These are phyloP conservation scores for Conus betulinus DNA, from an alignment of 1,140 invertebrate genomes.

Conservation along the genomic window DNA sequence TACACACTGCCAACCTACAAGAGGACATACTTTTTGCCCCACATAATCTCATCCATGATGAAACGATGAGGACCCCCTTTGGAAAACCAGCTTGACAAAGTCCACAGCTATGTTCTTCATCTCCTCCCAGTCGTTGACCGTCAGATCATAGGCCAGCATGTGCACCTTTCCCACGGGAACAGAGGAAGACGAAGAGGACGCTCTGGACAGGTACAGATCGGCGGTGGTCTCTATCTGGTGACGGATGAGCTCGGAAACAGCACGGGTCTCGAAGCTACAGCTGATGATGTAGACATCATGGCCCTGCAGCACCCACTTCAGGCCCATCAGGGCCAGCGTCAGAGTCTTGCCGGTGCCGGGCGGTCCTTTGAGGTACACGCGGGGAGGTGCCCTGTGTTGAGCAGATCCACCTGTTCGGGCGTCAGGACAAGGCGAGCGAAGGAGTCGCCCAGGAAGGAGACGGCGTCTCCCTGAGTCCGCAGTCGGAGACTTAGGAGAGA, in stretches of 20 bases:
- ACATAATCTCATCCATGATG: neutral
- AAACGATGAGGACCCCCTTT: neutral
- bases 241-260: neutral
- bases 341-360: conserved; percentile 28
- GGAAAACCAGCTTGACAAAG: neutral
- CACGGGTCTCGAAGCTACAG: no score
- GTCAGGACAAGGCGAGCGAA: conserved; percentile 18
- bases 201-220: neutral
- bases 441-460: neutral
- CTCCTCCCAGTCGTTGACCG: neutral
- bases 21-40: neutral
- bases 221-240: neutral
- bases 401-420: neutral
- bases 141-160: neutral
- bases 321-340: conserved; percentile 19
- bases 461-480: conserved; percentile 13
- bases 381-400: neutral
- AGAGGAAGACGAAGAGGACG: neutral
- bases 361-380: conserved; percentile 18
- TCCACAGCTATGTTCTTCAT: neutral
- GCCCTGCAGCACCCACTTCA: neutral
- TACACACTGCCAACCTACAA: neutral
- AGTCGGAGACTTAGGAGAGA: neutral
- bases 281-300: conserved; percentile 13
- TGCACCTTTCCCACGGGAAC: neutral